Base-by-base conservation (phyloP, 2,113 vertebrate genomes). In the Conger conger region DNA sequence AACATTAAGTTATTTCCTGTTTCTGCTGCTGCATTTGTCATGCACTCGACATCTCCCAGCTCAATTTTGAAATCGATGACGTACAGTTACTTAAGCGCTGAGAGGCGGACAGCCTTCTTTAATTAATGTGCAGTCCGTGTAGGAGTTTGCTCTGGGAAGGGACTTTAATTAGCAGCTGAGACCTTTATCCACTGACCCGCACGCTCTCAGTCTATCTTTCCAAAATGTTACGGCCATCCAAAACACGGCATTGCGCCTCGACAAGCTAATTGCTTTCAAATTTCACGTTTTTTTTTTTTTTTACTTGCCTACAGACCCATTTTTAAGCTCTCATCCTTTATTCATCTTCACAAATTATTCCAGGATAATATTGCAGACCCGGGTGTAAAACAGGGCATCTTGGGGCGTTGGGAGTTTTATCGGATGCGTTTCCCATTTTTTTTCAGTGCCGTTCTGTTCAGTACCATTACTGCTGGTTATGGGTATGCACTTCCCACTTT, bases 101-200 rank as follows among this genome's bases (percentile, higher is more conserved):
- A 60, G 79, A 80, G 86, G 79, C 23, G 36, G 68, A 78, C 84
- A 86, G 68, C 80, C 86, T 68, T 7, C 80, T 54, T 86, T 89
- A 88, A 91, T 91, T 89, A 91, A 88, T 90, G 85, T 86, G 36
- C 9, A n/a, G 83, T 82, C 86, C 27, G 9, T 68, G 60, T 68
- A n/a, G 60, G 27, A 68, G 23, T 37, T 63, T 27, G 81, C 79
- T 86, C 86, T 85, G 86, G 50, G 82, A 89, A 82, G 87, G 88
- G 83, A 86, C 89, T 87, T 90, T 91, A 91, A 90, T 91, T 91
- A 91, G 87, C 86, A 82, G 87, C 63, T 68, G 84, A 86, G 89
- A 87, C 89, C 88, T 90, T 87, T 87, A 85, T 86, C 82, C 78
- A 68, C 68, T 88, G 90, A 87, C 87, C 88, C 5, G 23, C 79